Percentiles rank a stretch among this genome's conserved stretches.
phyloP scores from a whole-genome alignment of 2,113 vertebrate species.

The Accipiter cooperii region DNA sequence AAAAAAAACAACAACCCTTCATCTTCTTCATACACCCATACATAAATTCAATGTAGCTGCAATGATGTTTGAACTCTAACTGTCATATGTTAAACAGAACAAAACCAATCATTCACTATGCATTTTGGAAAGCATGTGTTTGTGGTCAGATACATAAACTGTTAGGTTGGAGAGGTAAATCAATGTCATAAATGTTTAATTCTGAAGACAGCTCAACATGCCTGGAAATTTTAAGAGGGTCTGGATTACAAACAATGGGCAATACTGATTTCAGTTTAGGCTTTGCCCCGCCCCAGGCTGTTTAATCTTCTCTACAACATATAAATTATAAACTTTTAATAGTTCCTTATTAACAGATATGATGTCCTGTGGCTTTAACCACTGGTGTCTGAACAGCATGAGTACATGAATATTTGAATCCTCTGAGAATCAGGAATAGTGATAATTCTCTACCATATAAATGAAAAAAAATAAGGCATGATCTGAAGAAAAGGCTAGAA shows the following conservation, averaged over 20 bases:
- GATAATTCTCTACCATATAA: neutral
- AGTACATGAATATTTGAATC: neutral
- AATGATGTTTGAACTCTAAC: neutral
- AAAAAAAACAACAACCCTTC: neutral
- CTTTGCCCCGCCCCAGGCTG: accelerated
- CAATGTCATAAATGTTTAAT: neutral
- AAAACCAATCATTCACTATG: neutral
- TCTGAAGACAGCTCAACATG: neutral
- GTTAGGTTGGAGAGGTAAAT: neutral
- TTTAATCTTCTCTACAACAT: neutral
- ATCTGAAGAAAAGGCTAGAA: neutral
- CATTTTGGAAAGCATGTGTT: neutral
- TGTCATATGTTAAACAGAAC: neutral
- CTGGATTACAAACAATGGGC: neutral
- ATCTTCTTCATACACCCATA: neutral
- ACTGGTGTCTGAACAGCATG: neutral
- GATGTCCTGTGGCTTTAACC: neutral
- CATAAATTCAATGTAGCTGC: neutral
- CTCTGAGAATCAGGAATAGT: neutral
- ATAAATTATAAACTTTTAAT: neutral
- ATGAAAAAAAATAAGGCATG: neutral
- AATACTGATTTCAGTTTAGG: neutral
- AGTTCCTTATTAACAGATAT: neutral
- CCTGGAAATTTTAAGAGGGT: neutral
- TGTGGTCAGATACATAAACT: neutral